phyloP scores from a whole-genome alignment of 1,140 invertebrate species.

The Epicauta chinensis region DNA sequence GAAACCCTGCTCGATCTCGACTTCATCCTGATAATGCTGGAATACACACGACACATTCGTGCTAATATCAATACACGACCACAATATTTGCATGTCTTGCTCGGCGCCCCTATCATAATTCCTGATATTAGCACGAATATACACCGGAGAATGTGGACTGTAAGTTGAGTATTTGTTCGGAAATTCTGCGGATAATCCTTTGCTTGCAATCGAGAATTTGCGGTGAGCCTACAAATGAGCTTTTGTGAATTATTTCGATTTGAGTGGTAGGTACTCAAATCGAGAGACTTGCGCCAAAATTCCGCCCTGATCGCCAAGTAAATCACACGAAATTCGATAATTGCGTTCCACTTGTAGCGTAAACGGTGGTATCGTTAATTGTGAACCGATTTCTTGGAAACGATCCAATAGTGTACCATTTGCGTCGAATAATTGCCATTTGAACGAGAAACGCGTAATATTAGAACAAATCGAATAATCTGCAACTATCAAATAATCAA shows the following conservation, averaged over 20 bases:
- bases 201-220: constrained; percentile 3
- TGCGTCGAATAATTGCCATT: constrained; percentile 1
- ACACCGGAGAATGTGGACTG: neutral
- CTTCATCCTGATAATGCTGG: neutral
- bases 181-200: constrained; percentile 3
- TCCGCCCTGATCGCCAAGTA: neutral
- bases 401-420: neutral
- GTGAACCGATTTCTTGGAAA: neutral
- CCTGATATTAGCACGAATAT: neutral
- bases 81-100: neutral
- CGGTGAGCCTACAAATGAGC: neutral
- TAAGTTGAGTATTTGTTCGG: constrained; percentile 1
- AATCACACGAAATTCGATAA: constrained; percentile 7
- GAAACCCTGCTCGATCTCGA: constrained; percentile 10
- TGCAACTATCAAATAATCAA: neutral
- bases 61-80: constrained; percentile 1
- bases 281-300: too few relatives aligned
- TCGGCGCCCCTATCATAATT: neutral
- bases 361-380: constrained; percentile 1
- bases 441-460: constrained; percentile 1
- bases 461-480: constrained; percentile 8
- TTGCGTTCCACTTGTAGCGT: neutral
- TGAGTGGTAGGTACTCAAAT: too few relatives aligned
- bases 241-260: too few relatives aligned
- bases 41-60: neutral